phyloP scores from a whole-genome alignment of 2,888 invertebrate genomes.

The Metalampra italica region DNA sequence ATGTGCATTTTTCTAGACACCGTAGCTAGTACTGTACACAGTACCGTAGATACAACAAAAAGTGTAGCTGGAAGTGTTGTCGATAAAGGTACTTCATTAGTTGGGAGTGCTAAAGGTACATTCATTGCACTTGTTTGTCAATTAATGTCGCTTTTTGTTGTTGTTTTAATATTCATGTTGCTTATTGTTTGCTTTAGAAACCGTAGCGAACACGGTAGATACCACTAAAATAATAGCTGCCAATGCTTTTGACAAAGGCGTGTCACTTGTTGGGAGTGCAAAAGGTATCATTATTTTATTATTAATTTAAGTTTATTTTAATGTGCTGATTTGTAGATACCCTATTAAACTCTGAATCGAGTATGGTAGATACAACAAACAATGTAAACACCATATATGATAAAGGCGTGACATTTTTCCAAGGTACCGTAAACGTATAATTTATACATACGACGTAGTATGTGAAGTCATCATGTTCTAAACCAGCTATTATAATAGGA shows the following conservation, averaged over 20 bases:
- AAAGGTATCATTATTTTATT: constrained; percentile 29
- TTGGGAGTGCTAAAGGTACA: constrained; percentile 37
- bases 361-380: constrained; percentile 29
- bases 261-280: constrained; percentile 37
- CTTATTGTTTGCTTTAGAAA: constrained; percentile 34
- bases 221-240: constrained; percentile 44
- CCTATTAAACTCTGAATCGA: constrained; percentile 6
- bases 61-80: constrained; percentile 39
- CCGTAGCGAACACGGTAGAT: constrained; percentile 43
- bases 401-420: constrained; percentile 29
- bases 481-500: too few species aligned
- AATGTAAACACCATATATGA: constrained; percentile 31
- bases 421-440: constrained; percentile 27
- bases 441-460: too few species aligned
- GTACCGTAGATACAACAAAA: constrained; percentile 44
- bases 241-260: constrained; percentile 42
- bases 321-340: not conserved
- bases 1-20: constrained; percentile 21
- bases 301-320: not conserved
- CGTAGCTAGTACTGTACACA: constrained; percentile 32
- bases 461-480: not conserved
- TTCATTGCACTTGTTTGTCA: not conserved
- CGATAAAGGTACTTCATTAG: constrained; percentile 34
- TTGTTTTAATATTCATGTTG: not conserved
- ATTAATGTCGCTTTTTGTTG: not conserved